Evolutionary conservation across 1,140 invertebrate species (phyloP).

Genomic region (Pomacea maculata): DNA sequence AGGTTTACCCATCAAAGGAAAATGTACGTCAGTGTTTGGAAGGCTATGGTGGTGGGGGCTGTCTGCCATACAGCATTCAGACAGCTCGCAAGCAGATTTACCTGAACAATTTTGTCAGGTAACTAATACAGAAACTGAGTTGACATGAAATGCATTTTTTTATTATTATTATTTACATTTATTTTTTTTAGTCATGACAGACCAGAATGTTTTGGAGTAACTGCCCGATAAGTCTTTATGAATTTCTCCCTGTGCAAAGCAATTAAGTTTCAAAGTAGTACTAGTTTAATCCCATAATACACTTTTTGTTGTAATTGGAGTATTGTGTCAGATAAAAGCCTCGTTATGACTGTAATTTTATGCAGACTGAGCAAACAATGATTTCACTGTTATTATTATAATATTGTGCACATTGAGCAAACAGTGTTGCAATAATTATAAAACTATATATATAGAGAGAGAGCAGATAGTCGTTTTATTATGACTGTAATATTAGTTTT

Average conservation of each 20-base stretch:
- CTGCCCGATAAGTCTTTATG: not conserved
- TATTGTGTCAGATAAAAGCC: no score
- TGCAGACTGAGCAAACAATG: no score
- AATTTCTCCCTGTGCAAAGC: not conserved
- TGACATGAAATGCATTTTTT: not conserved
- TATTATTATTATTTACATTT: not conserved
- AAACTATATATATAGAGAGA: no score
- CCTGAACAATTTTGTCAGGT: constrained; percentile 82
- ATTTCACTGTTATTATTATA: no score
- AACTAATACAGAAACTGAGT: constrained; percentile 60
- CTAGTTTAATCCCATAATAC: no score
- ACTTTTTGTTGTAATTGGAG: no score
- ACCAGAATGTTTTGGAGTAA: not conserved
- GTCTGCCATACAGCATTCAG: constrained; percentile 85
- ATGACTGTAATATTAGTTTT: no score
- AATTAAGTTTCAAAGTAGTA: no score
- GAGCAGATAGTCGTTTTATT: no score
- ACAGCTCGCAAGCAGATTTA: constrained; percentile 87
- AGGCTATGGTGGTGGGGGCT: constrained; percentile 83
- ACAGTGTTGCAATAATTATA: no score
- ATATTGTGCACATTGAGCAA: no score
- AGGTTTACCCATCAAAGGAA: constrained; percentile 77
- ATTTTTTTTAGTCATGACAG: not conserved
- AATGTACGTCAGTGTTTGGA: constrained; percentile 87
- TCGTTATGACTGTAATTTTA: no score